Conservation (phyloP, 1,140 invertebrate species). For the Drosophila nigromelanica region DNA sequence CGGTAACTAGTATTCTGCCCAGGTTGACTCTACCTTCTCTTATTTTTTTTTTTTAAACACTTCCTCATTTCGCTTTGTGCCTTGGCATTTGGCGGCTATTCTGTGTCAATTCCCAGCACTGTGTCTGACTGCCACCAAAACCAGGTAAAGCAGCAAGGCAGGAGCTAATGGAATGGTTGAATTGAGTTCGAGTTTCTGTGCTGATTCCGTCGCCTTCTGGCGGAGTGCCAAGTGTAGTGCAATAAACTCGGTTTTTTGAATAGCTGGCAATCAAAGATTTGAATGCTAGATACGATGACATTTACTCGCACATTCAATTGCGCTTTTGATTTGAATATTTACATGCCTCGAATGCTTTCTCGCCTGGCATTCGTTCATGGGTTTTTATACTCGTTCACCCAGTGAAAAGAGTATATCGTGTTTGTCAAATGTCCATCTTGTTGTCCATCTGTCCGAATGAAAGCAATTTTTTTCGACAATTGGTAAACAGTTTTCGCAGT, state of each 20-base stretch:
- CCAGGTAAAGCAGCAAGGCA: constrained; percentile 34
- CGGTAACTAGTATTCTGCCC: constrained; percentile 22
- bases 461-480: too few relatives aligned
- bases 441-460: too few relatives aligned
- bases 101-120: constrained; percentile 77
- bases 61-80: constrained; percentile 79
- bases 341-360: constrained; percentile 54
- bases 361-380: constrained; percentile 57
- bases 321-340: constrained; percentile 82
- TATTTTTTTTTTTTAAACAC: constrained; percentile 61
- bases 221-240: constrained; percentile 79
- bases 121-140: constrained; percentile 68
- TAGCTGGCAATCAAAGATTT: constrained; percentile 83
- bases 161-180: constrained; percentile 44
- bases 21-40: constrained; percentile 20
- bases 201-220: constrained; percentile 33
- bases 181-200: constrained; percentile 30
- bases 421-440: too few relatives aligned
- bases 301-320: constrained; percentile 81
- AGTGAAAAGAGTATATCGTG: too few relatives aligned
- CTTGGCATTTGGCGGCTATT: constrained; percentile 76
- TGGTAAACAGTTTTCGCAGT: too few relatives aligned
- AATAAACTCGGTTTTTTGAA: constrained; percentile 77
- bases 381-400: constrained; percentile 3
- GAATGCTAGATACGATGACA: constrained; percentile 82